Evolutionary conservation across 1,140 invertebrate species (phyloP).

Genomic region (Bombus superbus): DNA sequence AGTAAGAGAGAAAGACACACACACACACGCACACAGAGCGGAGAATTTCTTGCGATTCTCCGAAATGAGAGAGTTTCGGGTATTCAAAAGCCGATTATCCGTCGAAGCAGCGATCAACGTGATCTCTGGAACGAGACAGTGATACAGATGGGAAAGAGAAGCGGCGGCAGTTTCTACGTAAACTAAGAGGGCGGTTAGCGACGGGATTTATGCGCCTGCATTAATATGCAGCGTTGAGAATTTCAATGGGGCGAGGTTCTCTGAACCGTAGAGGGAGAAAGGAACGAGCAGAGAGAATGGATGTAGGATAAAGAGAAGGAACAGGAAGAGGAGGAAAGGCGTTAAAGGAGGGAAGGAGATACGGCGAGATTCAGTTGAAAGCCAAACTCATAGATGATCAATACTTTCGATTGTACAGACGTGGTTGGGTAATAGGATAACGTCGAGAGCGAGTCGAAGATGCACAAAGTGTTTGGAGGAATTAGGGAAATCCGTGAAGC

Average conservation of each 20-base stretch:
- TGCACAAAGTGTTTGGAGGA: not conserved
- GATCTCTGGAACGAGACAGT: not conserved
- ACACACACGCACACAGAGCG: too few relatives aligned
- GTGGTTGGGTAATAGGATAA: not conserved
- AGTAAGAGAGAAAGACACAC: not conserved
- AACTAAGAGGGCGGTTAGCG: conserved; percentile 46
- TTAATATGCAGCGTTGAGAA: conserved; percentile 75
- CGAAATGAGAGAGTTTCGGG: conserved; percentile 16
- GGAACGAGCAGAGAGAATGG: too few relatives aligned
- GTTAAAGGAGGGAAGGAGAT: not conserved
- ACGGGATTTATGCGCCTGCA: conserved; percentile 70
- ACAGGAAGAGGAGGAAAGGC: not conserved
- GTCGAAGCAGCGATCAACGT: conserved; percentile 30
- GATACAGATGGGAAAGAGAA: not conserved
- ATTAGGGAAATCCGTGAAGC: not conserved
- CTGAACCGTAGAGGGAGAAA: not conserved
- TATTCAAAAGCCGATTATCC: conserved; percentile 39
- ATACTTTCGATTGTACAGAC: not conserved
- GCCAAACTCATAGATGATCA: conserved; percentile 22
- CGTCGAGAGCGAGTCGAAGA: not conserved
- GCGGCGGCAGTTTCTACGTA: not conserved
- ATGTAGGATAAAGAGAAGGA: not conserved
- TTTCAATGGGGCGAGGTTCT: conserved; percentile 68
- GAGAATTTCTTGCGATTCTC: conserved; percentile 6
- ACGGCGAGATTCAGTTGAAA: not conserved